phyloP scores from a whole-genome alignment of 2,113 vertebrate genomes.

The Calyptomena viridis region DNA sequence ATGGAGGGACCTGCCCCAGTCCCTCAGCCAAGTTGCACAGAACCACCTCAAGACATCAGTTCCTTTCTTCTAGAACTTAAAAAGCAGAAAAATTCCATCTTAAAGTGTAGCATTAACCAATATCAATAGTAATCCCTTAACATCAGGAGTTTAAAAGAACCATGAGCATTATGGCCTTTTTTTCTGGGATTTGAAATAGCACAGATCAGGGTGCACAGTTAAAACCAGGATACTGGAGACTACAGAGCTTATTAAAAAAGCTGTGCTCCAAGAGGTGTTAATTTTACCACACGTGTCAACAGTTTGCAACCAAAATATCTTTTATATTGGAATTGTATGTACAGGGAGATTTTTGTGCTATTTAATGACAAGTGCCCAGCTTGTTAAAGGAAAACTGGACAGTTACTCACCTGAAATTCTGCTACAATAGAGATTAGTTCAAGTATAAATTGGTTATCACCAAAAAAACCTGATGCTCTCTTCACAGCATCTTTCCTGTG shows the following conservation, averaged over 20 bases:
- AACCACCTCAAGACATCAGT: background rate
- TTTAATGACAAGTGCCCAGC: background rate
- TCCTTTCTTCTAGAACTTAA: background rate
- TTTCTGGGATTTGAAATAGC: background rate
- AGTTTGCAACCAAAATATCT: background rate
- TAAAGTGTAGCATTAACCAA: background rate
- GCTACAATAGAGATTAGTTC: rapidly evolving
- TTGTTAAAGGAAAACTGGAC: background rate
- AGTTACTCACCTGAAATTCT: background rate
- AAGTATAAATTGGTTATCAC: background rate
- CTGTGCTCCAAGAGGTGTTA: background rate
- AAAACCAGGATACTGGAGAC: background rate
- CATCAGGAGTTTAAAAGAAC: background rate
- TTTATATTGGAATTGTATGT: rapidly evolving
- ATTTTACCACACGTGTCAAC: rapidly evolving
- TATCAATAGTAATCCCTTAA: background rate
- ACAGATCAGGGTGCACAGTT: background rate
- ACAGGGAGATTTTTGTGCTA: background rate
- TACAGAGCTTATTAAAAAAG: background rate
- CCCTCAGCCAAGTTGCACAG: background rate
- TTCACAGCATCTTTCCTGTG: background rate
- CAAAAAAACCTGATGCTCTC: background rate
- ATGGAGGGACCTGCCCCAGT: background rate
- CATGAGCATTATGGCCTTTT: background rate
- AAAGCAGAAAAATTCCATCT: background rate